phyloP scores from a whole-genome alignment of 2,113 vertebrate species.

The Pterocles gutturalis region DNA sequence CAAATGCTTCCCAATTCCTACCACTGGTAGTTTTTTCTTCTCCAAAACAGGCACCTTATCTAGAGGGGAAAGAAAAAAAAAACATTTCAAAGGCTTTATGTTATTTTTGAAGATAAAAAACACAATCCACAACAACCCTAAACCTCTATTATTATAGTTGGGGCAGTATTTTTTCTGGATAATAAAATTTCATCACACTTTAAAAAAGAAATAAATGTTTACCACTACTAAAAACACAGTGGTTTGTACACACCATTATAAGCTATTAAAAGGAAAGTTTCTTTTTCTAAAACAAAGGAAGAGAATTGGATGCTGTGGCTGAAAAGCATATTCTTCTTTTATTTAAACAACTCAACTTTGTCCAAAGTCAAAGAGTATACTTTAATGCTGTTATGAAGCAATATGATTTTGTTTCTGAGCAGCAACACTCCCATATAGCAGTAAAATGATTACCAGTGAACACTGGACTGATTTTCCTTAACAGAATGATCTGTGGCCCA shows the following conservation, averaged over 20 bases:
- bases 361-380: background rate
- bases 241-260: background rate
- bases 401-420: background rate
- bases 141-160: background rate
- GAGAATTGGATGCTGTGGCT: background rate
- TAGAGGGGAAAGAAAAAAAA: constrained; percentile 3
- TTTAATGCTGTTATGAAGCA: background rate
- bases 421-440: background rate
- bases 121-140: background rate
- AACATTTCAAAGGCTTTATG: too few relatives aligned
- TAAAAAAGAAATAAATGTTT: background rate
- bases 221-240: background rate
- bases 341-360: background rate
- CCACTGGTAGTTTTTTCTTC: constrained; percentile 82
- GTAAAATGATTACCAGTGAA: background rate
- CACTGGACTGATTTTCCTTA: background rate
- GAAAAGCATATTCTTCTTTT: background rate
- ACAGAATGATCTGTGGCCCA: background rate
- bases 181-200: background rate
- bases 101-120: too few relatives aligned
- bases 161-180: background rate
- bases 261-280: background rate
- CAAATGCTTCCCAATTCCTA: constrained; percentile 95
- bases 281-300: background rate
- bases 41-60: constrained; percentile 85